Percentiles rank a stretch among this genome's conserved stretches.
phyloP scores from a whole-genome alignment of 2,797 vertebrate species.

The Bovichtus variegatus region DNA sequence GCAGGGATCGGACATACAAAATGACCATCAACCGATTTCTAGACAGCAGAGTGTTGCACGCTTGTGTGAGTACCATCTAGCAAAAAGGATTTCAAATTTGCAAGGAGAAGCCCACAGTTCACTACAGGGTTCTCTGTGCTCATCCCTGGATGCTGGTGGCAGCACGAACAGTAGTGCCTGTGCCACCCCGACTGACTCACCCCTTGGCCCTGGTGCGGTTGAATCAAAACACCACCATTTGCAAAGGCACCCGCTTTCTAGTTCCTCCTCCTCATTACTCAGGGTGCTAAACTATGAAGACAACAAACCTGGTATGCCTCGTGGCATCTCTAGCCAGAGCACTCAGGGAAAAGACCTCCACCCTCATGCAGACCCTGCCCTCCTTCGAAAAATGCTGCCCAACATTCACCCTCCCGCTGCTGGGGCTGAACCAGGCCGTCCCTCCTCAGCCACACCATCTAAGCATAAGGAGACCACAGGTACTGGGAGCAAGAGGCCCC shows the following conservation, averaged over 20 bases:
- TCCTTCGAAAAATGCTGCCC: conserved; percentile 93
- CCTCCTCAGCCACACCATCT: conserved; percentile 85
- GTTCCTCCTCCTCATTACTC: conserved; percentile 81
- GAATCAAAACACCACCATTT: conserved; percentile 85
- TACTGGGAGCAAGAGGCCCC: conserved; percentile 84
- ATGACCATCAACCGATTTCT: conserved; percentile 85
- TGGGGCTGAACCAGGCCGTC: conserved; percentile 88
- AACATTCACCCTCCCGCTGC: conserved; percentile 88
- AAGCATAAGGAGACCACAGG: conserved; percentile 97
- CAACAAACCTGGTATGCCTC: conserved; percentile 59
- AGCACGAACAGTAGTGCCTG: conserved; percentile 90
- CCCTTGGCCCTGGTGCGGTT: conserved; percentile 83
- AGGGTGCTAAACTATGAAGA: conserved; percentile 78
- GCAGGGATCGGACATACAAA: conserved; percentile 85
- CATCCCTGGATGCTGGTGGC: conserved; percentile 92
- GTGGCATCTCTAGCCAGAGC: conserved; percentile 74
- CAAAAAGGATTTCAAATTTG: conserved; percentile 92
- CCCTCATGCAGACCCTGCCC: conserved; percentile 90
- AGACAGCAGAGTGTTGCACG: conserved; percentile 91
- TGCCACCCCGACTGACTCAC: conserved; percentile 90
- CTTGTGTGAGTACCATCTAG: conserved; percentile 94
- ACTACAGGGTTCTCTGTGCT: conserved; percentile 93
- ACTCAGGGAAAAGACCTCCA: conserved; percentile 90
- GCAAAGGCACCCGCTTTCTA: conserved; percentile 85
- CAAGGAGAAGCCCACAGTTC: conserved; percentile 94